Evolutionary conservation across 2,113 vertebrate species (phyloP).

Genomic region (Phoxinus phoxinus): DNA sequence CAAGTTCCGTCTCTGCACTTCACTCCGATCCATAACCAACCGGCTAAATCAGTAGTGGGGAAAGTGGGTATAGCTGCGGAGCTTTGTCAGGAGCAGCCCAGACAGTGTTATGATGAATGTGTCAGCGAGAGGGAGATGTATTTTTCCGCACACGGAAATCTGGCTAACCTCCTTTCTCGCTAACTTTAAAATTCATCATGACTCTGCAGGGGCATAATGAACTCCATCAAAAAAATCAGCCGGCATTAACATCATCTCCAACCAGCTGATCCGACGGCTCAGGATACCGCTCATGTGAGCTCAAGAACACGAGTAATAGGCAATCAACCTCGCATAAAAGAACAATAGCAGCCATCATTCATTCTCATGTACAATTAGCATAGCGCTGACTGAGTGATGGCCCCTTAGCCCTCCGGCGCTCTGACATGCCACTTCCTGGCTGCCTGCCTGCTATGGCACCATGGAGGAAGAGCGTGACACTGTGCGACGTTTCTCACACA

Average conservation of each 20-base stretch:
- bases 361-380: constrained; percentile 39
- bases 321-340: constrained; percentile 47
- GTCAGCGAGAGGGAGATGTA: constrained; percentile 34
- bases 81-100: constrained; percentile 43
- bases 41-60: constrained; percentile 39
- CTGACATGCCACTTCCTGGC: constrained; percentile 28
- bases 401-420: constrained; percentile 27
- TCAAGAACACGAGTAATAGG: constrained; percentile 46
- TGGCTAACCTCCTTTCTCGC: constrained; percentile 48
- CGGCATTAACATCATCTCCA: constrained; percentile 38
- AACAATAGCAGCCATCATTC: constrained; percentile 49
- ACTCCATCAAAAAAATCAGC: constrained; percentile 48
- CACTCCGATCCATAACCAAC: constrained; percentile 40
- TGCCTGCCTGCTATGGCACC: constrained; percentile 30
- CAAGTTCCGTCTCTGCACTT: constrained; percentile 22
- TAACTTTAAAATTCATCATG: constrained; percentile 48
- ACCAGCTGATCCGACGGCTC: constrained; percentile 34
- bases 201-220: constrained; percentile 48
- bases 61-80: constrained; percentile 29
- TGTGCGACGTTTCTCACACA: constrained; percentile 19
- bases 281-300: constrained; percentile 33
- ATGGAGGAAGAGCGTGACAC: neutral
- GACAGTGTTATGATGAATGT: constrained; percentile 48
- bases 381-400: constrained; percentile 38
- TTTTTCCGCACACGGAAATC: constrained; percentile 18